These are phyloP conservation scores for Podarcis raffonei DNA, from an alignment of 2,113 vertebrate genomes.

Conservation along the genomic window DNA sequence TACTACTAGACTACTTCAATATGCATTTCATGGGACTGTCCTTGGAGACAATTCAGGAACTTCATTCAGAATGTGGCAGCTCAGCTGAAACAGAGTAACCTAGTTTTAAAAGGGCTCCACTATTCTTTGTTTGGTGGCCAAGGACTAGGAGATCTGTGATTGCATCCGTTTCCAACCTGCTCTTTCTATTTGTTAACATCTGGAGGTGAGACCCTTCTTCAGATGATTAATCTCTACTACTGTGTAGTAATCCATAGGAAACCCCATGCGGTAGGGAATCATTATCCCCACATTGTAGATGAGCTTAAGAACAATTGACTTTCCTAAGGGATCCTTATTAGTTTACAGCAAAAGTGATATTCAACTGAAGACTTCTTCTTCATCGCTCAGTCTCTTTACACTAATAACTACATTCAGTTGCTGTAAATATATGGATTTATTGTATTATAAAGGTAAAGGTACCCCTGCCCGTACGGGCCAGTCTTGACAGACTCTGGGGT, in stretches of 20 bases:
- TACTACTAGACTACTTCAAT: too few species aligned
- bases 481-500: too few species aligned
- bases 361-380: not conserved
- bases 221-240: not conserved
- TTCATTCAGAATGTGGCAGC: too few species aligned
- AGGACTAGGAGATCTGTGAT: not conserved
- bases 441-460: too few species aligned
- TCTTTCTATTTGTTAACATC: not conserved
- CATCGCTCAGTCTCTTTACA: not conserved
- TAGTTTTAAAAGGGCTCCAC: too few species aligned
- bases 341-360: not conserved
- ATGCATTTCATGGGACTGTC: too few species aligned
- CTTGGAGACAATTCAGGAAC: too few species aligned
- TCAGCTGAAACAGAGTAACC: too few species aligned
- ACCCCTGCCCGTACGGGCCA: too few species aligned
- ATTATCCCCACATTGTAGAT: not conserved
- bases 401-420: not conserved
- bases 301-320: not conserved
- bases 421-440: not conserved
- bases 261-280: not conserved
- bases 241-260: not conserved
- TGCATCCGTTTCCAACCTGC: not conserved
- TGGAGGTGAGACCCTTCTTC: not conserved
- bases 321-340: not conserved
- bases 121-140: too few species aligned